Percentiles rank a stretch among this genome's conserved stretches.
Evolutionary conservation across 2,113 vertebrate species (phyloP).

Genomic region (Ammospiza nelsoni): DNA sequence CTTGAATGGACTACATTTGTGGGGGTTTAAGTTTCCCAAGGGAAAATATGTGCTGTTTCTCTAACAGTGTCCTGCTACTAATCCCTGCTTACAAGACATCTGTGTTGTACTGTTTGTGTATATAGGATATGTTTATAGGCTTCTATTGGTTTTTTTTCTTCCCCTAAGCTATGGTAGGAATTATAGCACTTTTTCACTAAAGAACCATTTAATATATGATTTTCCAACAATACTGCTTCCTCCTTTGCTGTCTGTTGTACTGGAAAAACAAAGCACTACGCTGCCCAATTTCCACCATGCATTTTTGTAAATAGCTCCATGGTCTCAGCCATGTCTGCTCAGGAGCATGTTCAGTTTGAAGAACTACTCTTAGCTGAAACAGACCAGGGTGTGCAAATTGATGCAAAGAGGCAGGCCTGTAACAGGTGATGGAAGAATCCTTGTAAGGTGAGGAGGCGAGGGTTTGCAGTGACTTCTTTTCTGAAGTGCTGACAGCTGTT

Average conservation of each 20-base stretch:
- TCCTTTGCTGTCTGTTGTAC: not conserved
- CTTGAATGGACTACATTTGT: not conserved
- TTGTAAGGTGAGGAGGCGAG: not conserved
- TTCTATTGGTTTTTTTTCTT: not conserved
- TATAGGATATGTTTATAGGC: not conserved
- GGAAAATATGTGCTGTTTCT: constrained; percentile 20
- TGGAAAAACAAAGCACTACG: not conserved
- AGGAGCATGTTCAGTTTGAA: not conserved
- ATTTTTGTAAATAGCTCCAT: not conserved
- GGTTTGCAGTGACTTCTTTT: not conserved
- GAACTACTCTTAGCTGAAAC: not conserved
- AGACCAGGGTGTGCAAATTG: not conserved
- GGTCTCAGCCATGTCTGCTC: not conserved
- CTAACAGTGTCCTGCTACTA: not conserved
- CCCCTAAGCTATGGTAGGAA: not conserved
- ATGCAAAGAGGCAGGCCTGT: not conserved
- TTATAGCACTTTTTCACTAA: not conserved
- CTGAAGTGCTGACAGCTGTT: not conserved
- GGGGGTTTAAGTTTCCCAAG: not conserved
- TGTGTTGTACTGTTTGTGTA: not conserved
- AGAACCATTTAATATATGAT: not conserved
- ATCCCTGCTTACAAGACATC: constrained; percentile 11
- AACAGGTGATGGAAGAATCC: not conserved
- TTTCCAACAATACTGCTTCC: not conserved
- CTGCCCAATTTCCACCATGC: not conserved